A percentile compares a stretch with the other conserved stretches of the same genome.
Evolutionary conservation across 2,888 invertebrate genomes (phyloP).

Genomic region (Aphodius sticticus): DNA sequence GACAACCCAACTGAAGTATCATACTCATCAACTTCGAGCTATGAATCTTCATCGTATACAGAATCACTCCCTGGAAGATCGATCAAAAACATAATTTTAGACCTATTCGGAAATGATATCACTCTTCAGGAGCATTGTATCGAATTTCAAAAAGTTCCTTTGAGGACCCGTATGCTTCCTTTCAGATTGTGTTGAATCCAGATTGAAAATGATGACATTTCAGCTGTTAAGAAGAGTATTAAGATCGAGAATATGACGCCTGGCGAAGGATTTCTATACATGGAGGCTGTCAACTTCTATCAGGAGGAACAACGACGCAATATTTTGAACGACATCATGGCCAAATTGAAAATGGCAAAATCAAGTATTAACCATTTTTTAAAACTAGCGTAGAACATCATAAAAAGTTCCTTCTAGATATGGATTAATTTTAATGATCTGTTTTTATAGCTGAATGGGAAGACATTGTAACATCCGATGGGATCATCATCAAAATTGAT

Average conservation of each 20-base stretch:
- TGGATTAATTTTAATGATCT: not conserved
- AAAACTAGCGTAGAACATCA: no score
- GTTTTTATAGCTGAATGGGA: slow-evolving; percentile 48
- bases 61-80: not conserved
- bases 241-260: slow-evolving; percentile 58
- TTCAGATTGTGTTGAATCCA: no score
- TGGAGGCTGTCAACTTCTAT: slow-evolving; percentile 51
- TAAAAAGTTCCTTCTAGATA: no score
- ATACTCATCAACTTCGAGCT: not conserved
- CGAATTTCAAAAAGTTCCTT: slow-evolving; percentile 44
- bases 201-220: slow-evolving; percentile 29
- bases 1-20: not conserved
- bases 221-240: slow-evolving; percentile 53
- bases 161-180: slow-evolving; percentile 47
- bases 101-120: slow-evolving; percentile 37
- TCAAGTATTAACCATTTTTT: no score
- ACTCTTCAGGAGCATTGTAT: slow-evolving; percentile 41
- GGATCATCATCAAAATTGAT: slow-evolving; percentile 54
- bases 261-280: slow-evolving; percentile 45
- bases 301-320: slow-evolving; percentile 38
- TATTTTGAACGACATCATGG: slow-evolving; percentile 39
- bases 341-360: slow-evolving; percentile 41
- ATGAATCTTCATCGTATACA: not conserved
- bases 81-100: not conserved
- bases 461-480: slow-evolving; percentile 48